phyloP scores from a whole-genome alignment of 2,888 invertebrate genomes.

The Drosophila paucipuncta region DNA sequence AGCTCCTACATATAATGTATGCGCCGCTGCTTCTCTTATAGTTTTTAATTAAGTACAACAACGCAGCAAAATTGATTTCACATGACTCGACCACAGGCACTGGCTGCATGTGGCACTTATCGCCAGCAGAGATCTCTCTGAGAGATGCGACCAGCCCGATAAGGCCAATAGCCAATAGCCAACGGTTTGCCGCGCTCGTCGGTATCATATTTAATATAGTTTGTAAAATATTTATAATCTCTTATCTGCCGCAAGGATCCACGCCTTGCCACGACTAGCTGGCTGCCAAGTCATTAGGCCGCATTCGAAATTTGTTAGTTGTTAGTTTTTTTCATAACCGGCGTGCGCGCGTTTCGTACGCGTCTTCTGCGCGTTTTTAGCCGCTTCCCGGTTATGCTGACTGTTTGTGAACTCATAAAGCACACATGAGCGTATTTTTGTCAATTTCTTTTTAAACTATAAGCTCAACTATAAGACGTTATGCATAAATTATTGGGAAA shows the following conservation, averaged over 20 bases:
- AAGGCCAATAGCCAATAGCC: slow-evolving; percentile 29
- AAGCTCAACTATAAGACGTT: slow-evolving; percentile 60
- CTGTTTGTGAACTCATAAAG: slow-evolving; percentile 23
- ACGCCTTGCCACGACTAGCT: slow-evolving; percentile 20
- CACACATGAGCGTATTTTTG: neutral
- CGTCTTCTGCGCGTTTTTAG: neutral
- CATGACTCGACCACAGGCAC: slow-evolving; percentile 28
- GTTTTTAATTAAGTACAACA: slow-evolving; percentile 79
- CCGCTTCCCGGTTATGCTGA: neutral
- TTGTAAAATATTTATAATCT: slow-evolving; percentile 69
- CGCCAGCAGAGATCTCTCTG: slow-evolving; percentile 57
- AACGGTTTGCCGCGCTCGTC: slow-evolving; percentile 3
- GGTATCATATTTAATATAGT: slow-evolving; percentile 69
- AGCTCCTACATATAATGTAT: slow-evolving; percentile 40
- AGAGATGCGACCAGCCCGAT: slow-evolving; percentile 69
- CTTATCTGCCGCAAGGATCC: slow-evolving; percentile 59
- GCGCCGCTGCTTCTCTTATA: slow-evolving; percentile 26
- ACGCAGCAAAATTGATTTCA: slow-evolving; percentile 80
- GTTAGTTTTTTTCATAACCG: slow-evolving; percentile 2
- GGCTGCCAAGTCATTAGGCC: slow-evolving; percentile 74
- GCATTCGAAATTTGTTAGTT: slow-evolving; percentile 39
- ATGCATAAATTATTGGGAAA: slow-evolving; percentile 66
- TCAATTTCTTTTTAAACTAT: slow-evolving; percentile 47
- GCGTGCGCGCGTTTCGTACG: slow-evolving; percentile 21
- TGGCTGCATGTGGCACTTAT: slow-evolving; percentile 39